Evolutionary conservation across 1,140 invertebrate species (phyloP), one percentile per base, ranked within the genome.

Genomic region (Liolophura sinensis): DNA sequence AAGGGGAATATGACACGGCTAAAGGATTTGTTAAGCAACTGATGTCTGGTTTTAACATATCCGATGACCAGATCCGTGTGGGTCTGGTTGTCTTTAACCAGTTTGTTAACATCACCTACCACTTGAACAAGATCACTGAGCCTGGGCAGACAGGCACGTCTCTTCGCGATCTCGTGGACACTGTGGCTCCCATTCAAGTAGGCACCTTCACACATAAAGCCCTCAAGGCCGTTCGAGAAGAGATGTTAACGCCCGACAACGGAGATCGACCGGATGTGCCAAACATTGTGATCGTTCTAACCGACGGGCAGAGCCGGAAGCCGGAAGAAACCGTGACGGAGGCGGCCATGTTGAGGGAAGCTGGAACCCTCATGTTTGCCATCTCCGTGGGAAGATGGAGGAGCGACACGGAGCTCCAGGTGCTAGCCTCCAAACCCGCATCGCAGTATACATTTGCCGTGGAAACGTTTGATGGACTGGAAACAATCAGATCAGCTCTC

Each of bases 51-150:
- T 72, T 73, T 46, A 70, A 72, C 62, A 77, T 80, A 50, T 69
- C 74, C 48, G 70, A 65, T 20, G 77, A 72, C 18, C 67, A 67
- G n/a, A 71, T 74, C 1, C 67, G 71, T 6, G 73, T 76, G 18
- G 77, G 77, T 31, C 57, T 74, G 22, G 51, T 77, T 7, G 73
- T 75, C 1, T 79, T 76, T 64, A 77, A 74, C 55, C 77, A 75
- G 12, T 64, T 62, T 0, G 75, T 73, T 16, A 18, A 69, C 51
- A 46, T 78, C 4, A 60, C 72, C 60, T 80, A 77, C 54, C 71
- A 80, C 22, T 59, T 79, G 25, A 77, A 78, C 50, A 20, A 63
- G 1, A 69, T 72, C 47, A 64, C 12, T 1, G 59, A 58, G n/a
- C 0, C 31, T 40, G 31, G 31, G 31, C 31, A 40, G 31, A 63